Percentiles rank a stretch among this genome's conserved stretches.
phyloP scores from a whole-genome alignment of 2,888 invertebrate genomes.

The Glyphotaelius pellucidus region DNA sequence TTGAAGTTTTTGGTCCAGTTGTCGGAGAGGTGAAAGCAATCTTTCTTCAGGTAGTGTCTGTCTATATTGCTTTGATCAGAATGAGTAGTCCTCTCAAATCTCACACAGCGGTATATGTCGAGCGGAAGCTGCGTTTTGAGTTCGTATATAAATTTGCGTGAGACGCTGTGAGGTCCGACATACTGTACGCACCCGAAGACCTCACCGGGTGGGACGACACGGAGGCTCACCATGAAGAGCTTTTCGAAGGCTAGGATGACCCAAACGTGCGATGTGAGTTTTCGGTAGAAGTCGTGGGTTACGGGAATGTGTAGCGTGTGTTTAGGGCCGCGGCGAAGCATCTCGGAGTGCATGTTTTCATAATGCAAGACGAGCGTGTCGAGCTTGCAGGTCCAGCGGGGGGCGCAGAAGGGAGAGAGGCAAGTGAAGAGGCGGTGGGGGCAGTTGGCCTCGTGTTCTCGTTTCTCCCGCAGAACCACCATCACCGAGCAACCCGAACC shows the following conservation, averaged over 20 bases:
- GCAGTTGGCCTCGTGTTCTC: constrained; percentile 75
- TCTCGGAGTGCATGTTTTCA: constrained; percentile 71
- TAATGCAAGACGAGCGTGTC: constrained; percentile 53
- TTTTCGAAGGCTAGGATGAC: constrained; percentile 71
- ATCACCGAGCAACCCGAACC: constrained; percentile 73
- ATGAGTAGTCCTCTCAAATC: constrained; percentile 59
- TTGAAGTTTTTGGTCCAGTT: constrained; percentile 61
- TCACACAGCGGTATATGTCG: constrained; percentile 48
- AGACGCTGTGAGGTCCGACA: constrained; percentile 73
- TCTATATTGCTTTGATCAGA: constrained; percentile 60
- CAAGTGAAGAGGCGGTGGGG: constrained; percentile 74
- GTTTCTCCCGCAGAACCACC: constrained; percentile 73
- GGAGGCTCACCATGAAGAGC: constrained; percentile 72
- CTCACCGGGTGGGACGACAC: constrained; percentile 72
- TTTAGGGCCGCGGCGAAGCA: constrained; percentile 67
- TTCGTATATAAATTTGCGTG: constrained; percentile 70
- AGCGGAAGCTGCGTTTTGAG: constrained; percentile 56
- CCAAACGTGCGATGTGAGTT: constrained; percentile 71
- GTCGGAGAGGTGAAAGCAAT: constrained; percentile 56
- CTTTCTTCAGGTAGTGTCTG: constrained; percentile 56
- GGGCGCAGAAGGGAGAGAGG: constrained; percentile 72
- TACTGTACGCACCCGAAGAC: constrained; percentile 72
- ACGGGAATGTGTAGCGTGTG: constrained; percentile 51
- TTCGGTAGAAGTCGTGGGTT: constrained; percentile 71
- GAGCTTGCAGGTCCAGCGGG: constrained; percentile 60